Conservation (phyloP, 2,113 vertebrate species). For the Anseranas semipalmata region DNA sequence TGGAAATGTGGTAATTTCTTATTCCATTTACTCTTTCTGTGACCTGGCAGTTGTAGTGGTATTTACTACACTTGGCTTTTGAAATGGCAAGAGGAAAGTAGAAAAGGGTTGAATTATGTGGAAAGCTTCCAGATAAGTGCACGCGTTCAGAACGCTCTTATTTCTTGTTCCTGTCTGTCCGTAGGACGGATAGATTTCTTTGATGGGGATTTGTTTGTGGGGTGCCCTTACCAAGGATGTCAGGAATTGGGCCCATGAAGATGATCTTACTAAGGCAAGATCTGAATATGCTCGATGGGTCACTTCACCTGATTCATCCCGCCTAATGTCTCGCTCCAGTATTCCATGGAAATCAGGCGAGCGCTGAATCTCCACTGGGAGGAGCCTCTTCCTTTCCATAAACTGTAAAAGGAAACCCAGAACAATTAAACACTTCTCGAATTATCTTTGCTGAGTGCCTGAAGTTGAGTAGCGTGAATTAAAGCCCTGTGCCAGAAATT, state of each 20-base stretch:
- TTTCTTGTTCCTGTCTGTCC: not conserved
- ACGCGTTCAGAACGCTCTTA: not conserved
- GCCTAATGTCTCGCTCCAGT: accelerated
- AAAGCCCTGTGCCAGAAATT: not conserved
- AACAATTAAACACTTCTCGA: not conserved
- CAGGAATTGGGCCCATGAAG: not conserved
- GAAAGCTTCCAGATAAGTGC: not conserved
- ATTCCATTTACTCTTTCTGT: too few relatives aligned
- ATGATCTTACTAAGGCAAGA: too few relatives aligned
- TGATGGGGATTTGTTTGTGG: not conserved
- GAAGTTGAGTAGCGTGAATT: accelerated
- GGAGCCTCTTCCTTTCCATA: not conserved
- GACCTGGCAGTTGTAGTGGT: not conserved
- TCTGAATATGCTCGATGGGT: accelerated
- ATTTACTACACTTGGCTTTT: not conserved
- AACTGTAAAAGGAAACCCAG: not conserved
- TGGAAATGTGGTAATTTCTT: not conserved
- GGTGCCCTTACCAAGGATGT: not conserved
- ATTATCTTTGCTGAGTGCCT: not conserved
- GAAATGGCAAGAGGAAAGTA: not conserved
- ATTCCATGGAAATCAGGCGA: accelerated
- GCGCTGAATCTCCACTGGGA: not conserved
- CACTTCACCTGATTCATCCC: accelerated
- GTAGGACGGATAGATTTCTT: too few relatives aligned
- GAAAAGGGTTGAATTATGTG: not conserved